Conservation (phyloP, 2,888 invertebrate species). For the Chrysolina americana region DNA sequence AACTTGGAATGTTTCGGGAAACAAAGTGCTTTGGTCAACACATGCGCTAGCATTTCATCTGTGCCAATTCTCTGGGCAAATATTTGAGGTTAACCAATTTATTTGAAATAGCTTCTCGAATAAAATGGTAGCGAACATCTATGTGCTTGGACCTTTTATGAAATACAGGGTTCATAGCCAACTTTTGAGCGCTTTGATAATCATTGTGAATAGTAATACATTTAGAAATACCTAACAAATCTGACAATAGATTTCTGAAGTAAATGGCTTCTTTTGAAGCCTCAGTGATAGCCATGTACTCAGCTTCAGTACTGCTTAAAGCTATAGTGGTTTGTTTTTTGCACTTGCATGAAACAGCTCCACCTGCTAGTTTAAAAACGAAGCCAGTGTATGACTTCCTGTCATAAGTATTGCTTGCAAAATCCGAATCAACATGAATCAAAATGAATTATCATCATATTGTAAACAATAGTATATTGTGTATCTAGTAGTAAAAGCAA, state of each 20-base stretch:
- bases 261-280: slow-evolving; percentile 53
- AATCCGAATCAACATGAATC: neutral
- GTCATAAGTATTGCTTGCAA: slow-evolving; percentile 14
- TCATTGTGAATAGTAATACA: slow-evolving; percentile 41
- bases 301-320: slow-evolving; percentile 54
- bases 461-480: too few relatives aligned
- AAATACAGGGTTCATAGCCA: slow-evolving; percentile 4
- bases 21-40: slow-evolving; percentile 20
- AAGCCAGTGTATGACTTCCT: slow-evolving; percentile 66
- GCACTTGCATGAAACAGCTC: slow-evolving; percentile 57
- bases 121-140: slow-evolving; percentile 41
- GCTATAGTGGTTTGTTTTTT: slow-evolving; percentile 60
- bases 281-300: slow-evolving; percentile 59
- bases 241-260: slow-evolving; percentile 34
- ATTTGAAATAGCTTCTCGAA: slow-evolving; percentile 29
- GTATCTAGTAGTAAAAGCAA: too few relatives aligned
- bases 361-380: slow-evolving; percentile 53
- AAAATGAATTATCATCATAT: slow-evolving; percentile 22
- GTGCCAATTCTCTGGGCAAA: too few relatives aligned
- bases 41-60: slow-evolving; percentile 21
- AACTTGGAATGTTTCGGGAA: slow-evolving; percentile 17
- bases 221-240: slow-evolving; percentile 23
- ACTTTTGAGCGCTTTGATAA: slow-evolving; percentile 43
- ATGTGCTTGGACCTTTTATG: slow-evolving; percentile 12
- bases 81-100: slow-evolving; percentile 13